Evolutionary conservation across 2,888 invertebrate genomes (phyloP).

Genomic region (Scaptomyza polygonia): DNA sequence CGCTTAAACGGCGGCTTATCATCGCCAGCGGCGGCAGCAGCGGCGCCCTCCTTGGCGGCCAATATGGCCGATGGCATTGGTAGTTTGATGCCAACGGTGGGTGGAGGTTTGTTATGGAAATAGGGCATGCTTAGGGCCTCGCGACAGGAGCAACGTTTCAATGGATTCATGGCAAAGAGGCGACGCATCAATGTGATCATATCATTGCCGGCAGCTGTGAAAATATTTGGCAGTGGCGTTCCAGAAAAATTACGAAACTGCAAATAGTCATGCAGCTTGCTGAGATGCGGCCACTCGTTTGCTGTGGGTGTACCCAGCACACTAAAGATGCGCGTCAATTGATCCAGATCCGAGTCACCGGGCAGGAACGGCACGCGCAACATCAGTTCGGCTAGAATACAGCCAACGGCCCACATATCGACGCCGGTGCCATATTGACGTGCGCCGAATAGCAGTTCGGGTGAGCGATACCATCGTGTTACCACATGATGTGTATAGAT

Average conservation of each 20-base stretch:
- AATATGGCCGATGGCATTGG: slow-evolving; percentile 85
- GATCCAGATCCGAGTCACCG: slow-evolving; percentile 98
- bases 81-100: slow-evolving; percentile 92
- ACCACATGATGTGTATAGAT: slow-evolving; percentile 99
- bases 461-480: slow-evolving; percentile 96
- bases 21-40: slow-evolving; percentile 45
- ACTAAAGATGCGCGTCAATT: slow-evolving; percentile 96
- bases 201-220: slow-evolving; percentile 97
- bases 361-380: slow-evolving; percentile 96
- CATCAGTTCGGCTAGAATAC: slow-evolving; percentile 97
- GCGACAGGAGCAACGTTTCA: slow-evolving; percentile 91
- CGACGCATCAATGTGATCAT: slow-evolving; percentile 91
- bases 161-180: slow-evolving; percentile 92
- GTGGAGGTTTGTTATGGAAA: slow-evolving; percentile 95
- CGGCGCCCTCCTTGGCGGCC: slow-evolving; percentile 66
- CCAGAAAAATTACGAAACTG: slow-evolving; percentile 94
- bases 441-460: slow-evolving; percentile 97
- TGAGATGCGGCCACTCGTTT: slow-evolving; percentile 95
- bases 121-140: slow-evolving; percentile 95
- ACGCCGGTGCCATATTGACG: slow-evolving; percentile 97
- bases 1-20: slow-evolving; percentile 88
- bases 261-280: slow-evolving; percentile 94
- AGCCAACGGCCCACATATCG: slow-evolving; percentile 99
- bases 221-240: slow-evolving; percentile 94
- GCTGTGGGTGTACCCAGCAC: slow-evolving; percentile 97